Conservation (phyloP, 2,888 invertebrate species). For the Cephonodes hylas region DNA sequence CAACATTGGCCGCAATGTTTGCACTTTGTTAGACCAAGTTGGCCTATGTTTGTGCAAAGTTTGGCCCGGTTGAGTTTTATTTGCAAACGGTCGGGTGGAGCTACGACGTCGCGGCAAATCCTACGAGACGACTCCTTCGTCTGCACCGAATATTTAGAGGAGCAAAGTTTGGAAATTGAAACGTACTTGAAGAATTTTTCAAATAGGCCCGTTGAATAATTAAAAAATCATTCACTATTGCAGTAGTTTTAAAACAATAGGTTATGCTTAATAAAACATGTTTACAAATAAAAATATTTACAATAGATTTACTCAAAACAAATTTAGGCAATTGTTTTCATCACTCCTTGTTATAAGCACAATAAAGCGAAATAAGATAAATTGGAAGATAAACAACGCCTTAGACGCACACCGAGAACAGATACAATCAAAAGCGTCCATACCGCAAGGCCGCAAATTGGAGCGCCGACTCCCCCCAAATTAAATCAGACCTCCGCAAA, state of each 20-base stretch:
- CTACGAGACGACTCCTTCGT: neutral
- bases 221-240: neutral
- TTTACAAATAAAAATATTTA: neutral
- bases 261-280: too few relatives aligned
- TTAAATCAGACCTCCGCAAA: slow-evolving; percentile 12
- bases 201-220: neutral
- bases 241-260: too few relatives aligned
- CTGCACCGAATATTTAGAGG: neutral
- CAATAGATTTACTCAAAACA: neutral
- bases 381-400: slow-evolving; percentile 5
- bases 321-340: neutral
- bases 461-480: neutral
- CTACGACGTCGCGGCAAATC: neutral
- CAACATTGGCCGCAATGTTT: slow-evolving; percentile 13
- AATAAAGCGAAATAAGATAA: neutral
- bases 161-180: neutral
- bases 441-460: neutral
- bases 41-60: slow-evolving; percentile 49
- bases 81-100: neutral
- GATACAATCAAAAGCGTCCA: neutral
- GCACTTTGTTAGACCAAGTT: slow-evolving; percentile 67
- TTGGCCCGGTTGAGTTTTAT: slow-evolving; percentile 29
- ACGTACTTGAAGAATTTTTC: neutral
- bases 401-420: neutral
- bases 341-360: neutral